phyloP scores from a whole-genome alignment of 1,140 invertebrate genomes.

The Trichonephila clavata region DNA sequence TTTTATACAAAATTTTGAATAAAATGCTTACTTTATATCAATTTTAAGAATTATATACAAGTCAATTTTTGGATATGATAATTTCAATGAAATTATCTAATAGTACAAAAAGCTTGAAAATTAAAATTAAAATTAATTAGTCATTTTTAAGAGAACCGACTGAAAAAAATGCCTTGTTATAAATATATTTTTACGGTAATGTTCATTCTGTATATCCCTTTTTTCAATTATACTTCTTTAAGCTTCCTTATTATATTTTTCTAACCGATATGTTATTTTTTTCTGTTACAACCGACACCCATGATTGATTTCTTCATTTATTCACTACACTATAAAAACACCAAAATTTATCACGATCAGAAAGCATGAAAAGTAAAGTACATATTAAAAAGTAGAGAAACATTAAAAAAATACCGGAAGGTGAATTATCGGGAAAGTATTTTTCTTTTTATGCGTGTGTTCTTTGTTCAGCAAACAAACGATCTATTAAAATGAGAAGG shows the following conservation, averaged over 20 bases:
- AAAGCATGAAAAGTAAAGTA: conserved; percentile 42
- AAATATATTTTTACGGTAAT: too few species aligned
- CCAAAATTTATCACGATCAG: conserved; percentile 24
- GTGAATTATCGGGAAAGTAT: conserved; percentile 62
- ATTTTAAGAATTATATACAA: too few species aligned
- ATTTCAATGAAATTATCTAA: too few species aligned
- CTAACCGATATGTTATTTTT: not conserved
- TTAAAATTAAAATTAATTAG: too few species aligned
- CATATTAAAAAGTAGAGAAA: conserved; percentile 56
- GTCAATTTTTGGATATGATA: too few species aligned
- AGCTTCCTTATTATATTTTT: not conserved
- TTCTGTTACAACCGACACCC: conserved; percentile 8
- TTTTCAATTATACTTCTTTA: too few species aligned
- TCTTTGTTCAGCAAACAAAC: conserved; percentile 69
- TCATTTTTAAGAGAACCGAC: too few species aligned
- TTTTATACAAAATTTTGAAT: too few species aligned
- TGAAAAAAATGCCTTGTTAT: too few species aligned
- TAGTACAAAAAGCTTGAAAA: too few species aligned
- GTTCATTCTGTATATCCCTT: too few species aligned
- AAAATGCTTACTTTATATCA: too few species aligned
- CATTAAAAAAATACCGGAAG: conserved; percentile 28
- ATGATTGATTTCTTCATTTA: conserved; percentile 67
- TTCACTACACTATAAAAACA: not conserved
- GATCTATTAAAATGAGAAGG: conserved; percentile 68
- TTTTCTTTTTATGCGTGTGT: conserved; percentile 41